These are phyloP conservation scores for Paradisaea rubra DNA, from an alignment of 2,113 vertebrate genomes.

Conservation along the genomic window DNA sequence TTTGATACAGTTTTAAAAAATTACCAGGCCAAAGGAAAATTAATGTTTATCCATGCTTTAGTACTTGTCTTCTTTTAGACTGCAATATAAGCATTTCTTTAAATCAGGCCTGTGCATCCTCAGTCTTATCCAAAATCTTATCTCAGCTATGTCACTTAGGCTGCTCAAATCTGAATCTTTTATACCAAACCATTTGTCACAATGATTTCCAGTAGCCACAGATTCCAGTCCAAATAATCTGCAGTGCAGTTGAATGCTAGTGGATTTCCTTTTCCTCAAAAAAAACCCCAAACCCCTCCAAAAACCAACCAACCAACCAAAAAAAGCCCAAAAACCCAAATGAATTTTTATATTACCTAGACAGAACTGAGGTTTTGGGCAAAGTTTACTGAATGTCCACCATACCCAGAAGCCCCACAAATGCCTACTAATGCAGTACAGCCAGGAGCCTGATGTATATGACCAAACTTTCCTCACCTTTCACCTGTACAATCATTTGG, in stretches of 20 bases:
- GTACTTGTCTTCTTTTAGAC: background rate
- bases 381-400: background rate
- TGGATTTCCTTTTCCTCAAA: background rate
- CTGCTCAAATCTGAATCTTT: background rate
- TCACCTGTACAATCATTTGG: background rate
- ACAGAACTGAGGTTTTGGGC: background rate
- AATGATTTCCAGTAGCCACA: background rate
- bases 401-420: background rate
- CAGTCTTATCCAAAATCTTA: background rate
- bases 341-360: background rate
- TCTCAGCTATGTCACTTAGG: background rate
- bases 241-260: background rate
- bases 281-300: rapidly evolving
- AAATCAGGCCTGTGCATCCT: background rate
- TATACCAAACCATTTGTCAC: background rate
- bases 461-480: background rate
- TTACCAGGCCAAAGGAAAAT: background rate
- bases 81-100: background rate
- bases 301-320: background rate
- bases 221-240: background rate
- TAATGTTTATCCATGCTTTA: background rate
- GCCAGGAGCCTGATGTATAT: background rate
- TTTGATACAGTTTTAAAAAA: background rate
- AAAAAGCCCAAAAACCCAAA: background rate
- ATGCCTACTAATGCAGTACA: background rate